A percentile compares a stretch with the other conserved stretches of the same genome.
Conservation (phyloP, 2,888 invertebrate genomes). For the Nemoura dubitans region DNA sequence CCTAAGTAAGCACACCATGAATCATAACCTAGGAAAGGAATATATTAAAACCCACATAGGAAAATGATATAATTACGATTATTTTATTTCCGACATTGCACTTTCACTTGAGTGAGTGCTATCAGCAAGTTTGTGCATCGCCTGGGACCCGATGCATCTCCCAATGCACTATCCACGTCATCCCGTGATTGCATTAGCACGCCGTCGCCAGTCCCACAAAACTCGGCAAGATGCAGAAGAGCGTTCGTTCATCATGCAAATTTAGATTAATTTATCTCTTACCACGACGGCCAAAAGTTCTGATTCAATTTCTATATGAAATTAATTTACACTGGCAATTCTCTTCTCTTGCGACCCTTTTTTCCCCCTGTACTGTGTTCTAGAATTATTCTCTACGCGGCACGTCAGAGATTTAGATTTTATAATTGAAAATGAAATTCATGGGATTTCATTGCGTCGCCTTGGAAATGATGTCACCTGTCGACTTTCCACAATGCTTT, state of each 20-base stretch:
- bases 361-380: neutral
- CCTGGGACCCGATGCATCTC: neutral
- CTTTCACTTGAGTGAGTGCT: neutral
- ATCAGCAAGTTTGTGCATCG: neutral
- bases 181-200: neutral
- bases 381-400: neutral
- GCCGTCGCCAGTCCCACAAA: neutral
- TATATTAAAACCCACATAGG: neutral
- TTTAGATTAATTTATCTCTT: neutral
- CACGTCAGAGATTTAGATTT: constrained; percentile 29
- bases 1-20: too few relatives aligned
- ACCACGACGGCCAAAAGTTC: neutral
- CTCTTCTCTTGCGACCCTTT: neutral
- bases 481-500: neutral
- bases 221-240: neutral
- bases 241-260: neutral
- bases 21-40: neutral
- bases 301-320: constrained; percentile 14
- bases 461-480: neutral
- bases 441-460: constrained; percentile 19
- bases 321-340: constrained; percentile 26
- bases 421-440: constrained; percentile 28
- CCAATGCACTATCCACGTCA: neutral
- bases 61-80: neutral
- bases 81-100: neutral